Evolutionary conservation across 1,140 invertebrate species (phyloP).

Genomic region (Piezodorus guildinii): DNA sequence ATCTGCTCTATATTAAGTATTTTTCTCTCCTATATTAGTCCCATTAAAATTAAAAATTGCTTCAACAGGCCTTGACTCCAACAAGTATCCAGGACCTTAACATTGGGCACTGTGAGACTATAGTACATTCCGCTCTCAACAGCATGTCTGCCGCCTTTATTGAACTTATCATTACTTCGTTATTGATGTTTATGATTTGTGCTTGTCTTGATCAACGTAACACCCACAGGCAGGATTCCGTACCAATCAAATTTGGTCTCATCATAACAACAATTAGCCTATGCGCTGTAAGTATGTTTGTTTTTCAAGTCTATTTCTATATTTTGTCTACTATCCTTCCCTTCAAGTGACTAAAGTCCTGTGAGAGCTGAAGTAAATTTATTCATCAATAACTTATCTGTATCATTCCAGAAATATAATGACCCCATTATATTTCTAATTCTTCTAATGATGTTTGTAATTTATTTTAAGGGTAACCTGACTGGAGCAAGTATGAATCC

Average conservation of each 20-base stretch:
- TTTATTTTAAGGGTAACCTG: conserved; percentile 32
- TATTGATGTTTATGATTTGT: conserved; percentile 50
- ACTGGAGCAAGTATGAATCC: conserved; percentile 47
- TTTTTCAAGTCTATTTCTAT: too few relatives aligned
- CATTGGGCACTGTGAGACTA: conserved; percentile 44
- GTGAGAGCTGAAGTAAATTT: too few relatives aligned
- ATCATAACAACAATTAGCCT: conserved; percentile 47
- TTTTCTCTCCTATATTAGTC: too few relatives aligned
- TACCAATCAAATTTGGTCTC: conserved; percentile 48
- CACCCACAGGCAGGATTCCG: conserved; percentile 40
- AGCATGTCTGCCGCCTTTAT: conserved; percentile 39
- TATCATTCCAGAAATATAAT: too few relatives aligned
- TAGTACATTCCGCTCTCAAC: conserved; percentile 36
- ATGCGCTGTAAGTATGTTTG: conserved; percentile 32
- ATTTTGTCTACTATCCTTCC: neutral
- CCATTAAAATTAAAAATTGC: too few relatives aligned
- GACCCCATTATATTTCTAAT: too few relatives aligned
- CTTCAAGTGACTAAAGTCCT: too few relatives aligned
- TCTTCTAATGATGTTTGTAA: too few relatives aligned
- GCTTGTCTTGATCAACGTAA: conserved; percentile 51
- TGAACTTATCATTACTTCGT: conserved; percentile 45
- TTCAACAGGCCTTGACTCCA: neutral
- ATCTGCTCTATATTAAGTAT: too few relatives aligned
- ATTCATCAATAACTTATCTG: too few relatives aligned
- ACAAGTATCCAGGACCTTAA: neutral